Percentiles rank a stretch among this genome's conserved stretches.
Evolutionary conservation across 2,113 vertebrate genomes (phyloP).

Genomic region (Regulus satrapa): DNA sequence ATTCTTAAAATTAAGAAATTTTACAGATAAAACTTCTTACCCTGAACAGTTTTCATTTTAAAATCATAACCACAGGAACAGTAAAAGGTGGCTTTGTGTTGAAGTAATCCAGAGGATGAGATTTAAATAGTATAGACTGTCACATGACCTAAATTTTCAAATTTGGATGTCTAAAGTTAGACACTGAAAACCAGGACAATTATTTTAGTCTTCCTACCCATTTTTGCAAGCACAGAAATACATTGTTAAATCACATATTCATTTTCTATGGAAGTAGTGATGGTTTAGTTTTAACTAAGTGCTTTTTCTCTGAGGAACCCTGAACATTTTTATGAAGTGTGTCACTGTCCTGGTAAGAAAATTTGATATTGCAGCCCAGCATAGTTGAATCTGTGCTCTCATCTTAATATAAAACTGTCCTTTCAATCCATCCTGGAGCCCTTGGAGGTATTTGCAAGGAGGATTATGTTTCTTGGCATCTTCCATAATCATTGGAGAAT

Average conservation of each 20-base stretch:
- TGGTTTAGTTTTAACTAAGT: conserved; percentile 28
- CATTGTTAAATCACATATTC: not conserved
- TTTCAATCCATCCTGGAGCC: not conserved
- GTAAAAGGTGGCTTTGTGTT: not conserved
- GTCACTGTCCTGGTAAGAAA: conserved; percentile 39
- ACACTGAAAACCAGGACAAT: conserved; percentile 48
- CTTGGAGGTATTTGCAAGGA: not conserved
- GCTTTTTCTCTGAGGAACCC: conserved; percentile 36
- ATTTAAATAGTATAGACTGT: conserved; percentile 40
- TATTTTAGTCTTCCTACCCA: conserved; percentile 54
- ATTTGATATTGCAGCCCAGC: not conserved
- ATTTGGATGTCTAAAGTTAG: conserved; percentile 50
- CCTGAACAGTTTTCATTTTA: not conserved
- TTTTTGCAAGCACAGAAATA: conserved; percentile 37
- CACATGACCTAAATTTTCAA: conserved; percentile 50
- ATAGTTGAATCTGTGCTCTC: not conserved
- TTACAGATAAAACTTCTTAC: not conserved
- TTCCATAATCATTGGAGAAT: not conserved
- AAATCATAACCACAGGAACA: not conserved
- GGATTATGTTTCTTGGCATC: not conserved
- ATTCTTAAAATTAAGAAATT: too few relatives aligned
- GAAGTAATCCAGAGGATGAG: conserved; percentile 4
- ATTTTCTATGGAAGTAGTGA: not conserved
- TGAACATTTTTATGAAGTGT: not conserved
- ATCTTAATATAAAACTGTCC: not conserved